phyloP scores from a whole-genome alignment of 30 jellyfish, hydroid and myxozoan genomes.

The Aurelia aurita region DNA sequence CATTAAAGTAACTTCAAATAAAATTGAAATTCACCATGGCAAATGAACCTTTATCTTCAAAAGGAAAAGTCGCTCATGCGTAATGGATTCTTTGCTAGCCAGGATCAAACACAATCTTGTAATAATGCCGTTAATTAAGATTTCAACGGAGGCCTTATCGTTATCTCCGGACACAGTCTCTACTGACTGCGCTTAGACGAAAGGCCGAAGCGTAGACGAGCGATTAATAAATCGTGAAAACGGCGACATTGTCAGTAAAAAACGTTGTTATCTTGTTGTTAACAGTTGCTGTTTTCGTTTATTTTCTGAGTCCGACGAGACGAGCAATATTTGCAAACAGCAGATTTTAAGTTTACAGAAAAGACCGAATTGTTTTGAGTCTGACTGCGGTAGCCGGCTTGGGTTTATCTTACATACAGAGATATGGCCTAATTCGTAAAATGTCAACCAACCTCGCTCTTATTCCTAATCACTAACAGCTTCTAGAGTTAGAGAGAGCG shows the following conservation, averaged over 20 bases:
- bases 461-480: constrained; percentile 55
- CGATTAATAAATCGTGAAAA: neutral
- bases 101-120: neutral
- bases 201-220: neutral
- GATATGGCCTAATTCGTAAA: constrained; percentile 47
- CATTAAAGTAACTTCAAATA: no score
- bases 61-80: no score
- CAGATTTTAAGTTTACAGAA: neutral
- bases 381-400: constrained; percentile 43
- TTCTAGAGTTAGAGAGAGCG: constrained; percentile 48
- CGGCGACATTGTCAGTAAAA: constrained; percentile 2
- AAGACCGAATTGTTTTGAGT: constrained; percentile 19
- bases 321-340: neutral
- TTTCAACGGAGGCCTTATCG: no score
- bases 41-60: no score
- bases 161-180: no score
- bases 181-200: no score
- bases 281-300: constrained; percentile 14
- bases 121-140: no score
- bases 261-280: neutral
- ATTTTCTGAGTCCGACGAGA: constrained; percentile 19
- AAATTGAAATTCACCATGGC: no score
- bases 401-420: constrained; percentile 47
- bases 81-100: neutral
- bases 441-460: constrained; percentile 47